Evolutionary conservation across 2,113 vertebrate species (phyloP), one percentile per base, ranked within the genome.

Genomic region (Bufo gargarizans): DNA sequence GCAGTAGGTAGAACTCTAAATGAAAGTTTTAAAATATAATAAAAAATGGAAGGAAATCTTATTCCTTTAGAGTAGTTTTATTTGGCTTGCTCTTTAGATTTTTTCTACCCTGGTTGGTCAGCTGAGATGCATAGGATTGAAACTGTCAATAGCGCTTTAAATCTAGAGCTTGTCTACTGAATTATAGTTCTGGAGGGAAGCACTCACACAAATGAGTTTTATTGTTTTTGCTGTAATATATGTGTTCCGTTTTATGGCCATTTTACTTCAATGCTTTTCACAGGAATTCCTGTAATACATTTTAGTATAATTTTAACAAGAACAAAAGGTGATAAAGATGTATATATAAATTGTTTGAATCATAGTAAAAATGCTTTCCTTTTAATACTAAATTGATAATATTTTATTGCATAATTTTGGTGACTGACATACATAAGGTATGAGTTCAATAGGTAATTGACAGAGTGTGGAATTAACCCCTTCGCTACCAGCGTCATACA

Each of bases 171-270:
- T 67, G 63, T 14, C 49, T 58, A 45, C 86, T 87, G 78, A 87
- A 59, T 82, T 72, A 81, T 47, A 49, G 78, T 43, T 43, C 50
- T 87, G 55, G 78, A 82, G 86, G 86, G 53, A 87, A 87, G 86
- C 78, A 87, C 86, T 87, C 78, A 72, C 86, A 82, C 77, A 87
- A 87, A 72, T 87, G 77, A 87, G 43, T 87, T 87, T 87, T 87
- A 87, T 82, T 87, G 86, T 87, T 81, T 87, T 86, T 87, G 77
- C 86, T 81, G 78, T 87, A 87, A 87, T 87, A 87, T 87, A 87
- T 87, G 77, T 87, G 86, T 87, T 80, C 33, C 59, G 86, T 82
- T 87, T 87, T 87, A 87, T 87, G 78, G 43, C 86, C 78, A 87
- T 87, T 87, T 87, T 87, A 87, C 86, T 87, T 87, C 77, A 81